Evolutionary conservation across 1,140 invertebrate species (phyloP), one percentile per base, ranked within the genome.

Genomic region (Dendroctonus ponderosae): DNA sequence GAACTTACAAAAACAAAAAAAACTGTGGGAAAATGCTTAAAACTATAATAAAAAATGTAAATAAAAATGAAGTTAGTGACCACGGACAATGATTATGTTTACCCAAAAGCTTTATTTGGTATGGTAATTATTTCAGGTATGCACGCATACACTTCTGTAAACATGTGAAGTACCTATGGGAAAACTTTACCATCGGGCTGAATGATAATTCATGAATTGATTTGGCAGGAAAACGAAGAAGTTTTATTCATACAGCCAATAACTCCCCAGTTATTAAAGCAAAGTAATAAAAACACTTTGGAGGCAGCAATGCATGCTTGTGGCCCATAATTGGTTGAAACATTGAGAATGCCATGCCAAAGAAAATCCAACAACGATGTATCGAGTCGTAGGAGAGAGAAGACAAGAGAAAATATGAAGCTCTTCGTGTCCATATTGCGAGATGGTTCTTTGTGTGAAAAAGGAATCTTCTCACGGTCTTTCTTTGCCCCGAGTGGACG

Each of bases 401-500:
- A 38, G 48, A 41, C n/a, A 44, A 48, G 38, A 65, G 14, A 46
- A 49, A 65, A 65, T 57, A 56, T 57, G 43, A 59, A 14, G 62
- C 11, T 51, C 26, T 50, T 40, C 51, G 26, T 56, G 52, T 56
- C 41, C 51, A 64, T 64, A 64, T 54, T 40, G 51, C 44, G 43
- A 38, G 62, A 57, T 50, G 42, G 26, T 58, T 59, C 64, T 66
- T 66, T 66, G 64, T 66, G 64, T 61, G 64, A 66, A 66, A 66
- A 66, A 66, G 64, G 64, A 37, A 66, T 66, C 64, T 66, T 66
- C 64, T 66, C 64, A 66, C 64, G 64, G 64, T 66, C 63, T 64
- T 57, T 49, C 52, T 57, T 14, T 39, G 62, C 62, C 53, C 14
- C 62, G 62, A 50, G 62, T 65, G 53, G 62, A 39, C 42, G 42